phyloP scores from a whole-genome alignment of 2,113 vertebrate genomes.

The Brachionichthys hirsutus region DNA sequence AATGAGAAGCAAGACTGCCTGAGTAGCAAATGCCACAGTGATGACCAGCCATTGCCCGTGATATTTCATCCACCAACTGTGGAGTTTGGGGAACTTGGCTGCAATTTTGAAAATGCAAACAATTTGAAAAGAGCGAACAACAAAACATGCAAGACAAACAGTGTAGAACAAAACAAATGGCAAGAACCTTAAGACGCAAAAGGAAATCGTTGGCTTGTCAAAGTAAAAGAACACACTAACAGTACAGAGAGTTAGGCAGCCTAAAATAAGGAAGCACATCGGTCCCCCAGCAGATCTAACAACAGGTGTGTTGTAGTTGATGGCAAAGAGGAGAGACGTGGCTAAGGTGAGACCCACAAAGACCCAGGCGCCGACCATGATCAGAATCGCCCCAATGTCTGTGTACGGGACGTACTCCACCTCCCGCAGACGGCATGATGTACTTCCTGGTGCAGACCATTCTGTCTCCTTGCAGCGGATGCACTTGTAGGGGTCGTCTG shows the following conservation, averaged over 20 bases:
- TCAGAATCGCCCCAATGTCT: constrained; percentile 58
- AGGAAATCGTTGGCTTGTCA: constrained; percentile 63
- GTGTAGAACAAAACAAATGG: constrained; percentile 77
- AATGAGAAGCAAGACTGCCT: constrained; percentile 62
- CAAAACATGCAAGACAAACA: constrained; percentile 81
- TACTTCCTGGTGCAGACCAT: constrained; percentile 79
- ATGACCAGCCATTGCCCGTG: constrained; percentile 77
- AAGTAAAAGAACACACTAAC: constrained; percentile 80
- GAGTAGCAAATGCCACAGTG: constrained; percentile 42
- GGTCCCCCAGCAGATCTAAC: constrained; percentile 84
- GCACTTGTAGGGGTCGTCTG: constrained; percentile 75
- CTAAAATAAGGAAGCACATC: constrained; percentile 85
- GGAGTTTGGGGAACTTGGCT: constrained; percentile 68
- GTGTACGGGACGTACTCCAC: constrained; percentile 75
- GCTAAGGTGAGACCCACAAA: constrained; percentile 64
- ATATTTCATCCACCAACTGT: constrained; percentile 79
- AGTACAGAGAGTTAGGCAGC: constrained; percentile 71
- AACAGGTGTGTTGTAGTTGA: constrained; percentile 79
- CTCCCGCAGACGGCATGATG: constrained; percentile 70
- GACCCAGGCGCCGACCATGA: constrained; percentile 51
- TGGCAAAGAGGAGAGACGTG: constrained; percentile 73
- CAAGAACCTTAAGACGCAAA: constrained; percentile 71
- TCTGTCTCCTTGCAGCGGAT: constrained; percentile 71
- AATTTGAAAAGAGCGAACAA: constrained; percentile 84
- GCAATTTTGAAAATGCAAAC: constrained; percentile 87